Evolutionary conservation across 2,888 invertebrate genomes (phyloP).

Genomic region (Cantharis rufa): DNA sequence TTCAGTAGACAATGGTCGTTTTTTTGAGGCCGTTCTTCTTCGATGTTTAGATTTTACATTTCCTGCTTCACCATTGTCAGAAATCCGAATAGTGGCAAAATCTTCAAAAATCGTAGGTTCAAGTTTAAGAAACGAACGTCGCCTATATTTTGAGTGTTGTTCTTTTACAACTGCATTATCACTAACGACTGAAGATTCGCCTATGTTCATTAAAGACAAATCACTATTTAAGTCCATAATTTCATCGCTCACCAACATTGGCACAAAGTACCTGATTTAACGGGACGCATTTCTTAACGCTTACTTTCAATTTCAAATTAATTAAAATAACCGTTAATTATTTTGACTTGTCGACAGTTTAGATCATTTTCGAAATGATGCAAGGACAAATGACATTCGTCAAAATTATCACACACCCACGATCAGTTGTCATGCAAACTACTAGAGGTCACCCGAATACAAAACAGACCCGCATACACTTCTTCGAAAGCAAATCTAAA

Average conservation of each 20-base stretch:
- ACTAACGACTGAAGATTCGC: neutral
- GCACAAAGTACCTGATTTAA: neutral
- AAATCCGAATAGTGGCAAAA: neutral
- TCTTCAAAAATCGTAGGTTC: neutral
- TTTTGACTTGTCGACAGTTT: neutral
- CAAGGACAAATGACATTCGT: neutral
- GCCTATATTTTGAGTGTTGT: neutral
- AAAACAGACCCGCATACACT: neutral
- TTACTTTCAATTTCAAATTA: neutral
- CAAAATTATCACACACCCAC: neutral
- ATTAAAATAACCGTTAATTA: neutral
- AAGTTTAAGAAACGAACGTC: neutral
- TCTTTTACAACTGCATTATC: neutral
- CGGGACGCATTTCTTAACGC: neutral
- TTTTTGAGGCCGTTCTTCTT: neutral
- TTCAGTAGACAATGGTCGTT: neutral
- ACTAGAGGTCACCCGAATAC: neutral
- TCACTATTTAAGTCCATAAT: conserved; percentile 17
- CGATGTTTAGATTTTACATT: neutral
- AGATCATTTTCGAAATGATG: neutral
- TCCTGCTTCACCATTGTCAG: neutral
- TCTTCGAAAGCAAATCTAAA: too few relatives aligned
- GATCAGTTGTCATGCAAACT: neutral
- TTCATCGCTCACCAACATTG: conserved; percentile 1
- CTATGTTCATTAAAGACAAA: conserved; percentile 11